Percentiles rank a stretch among this genome's conserved stretches.
These are phyloP conservation scores for Trichechus manatus DNA, from an alignment of 2,113 vertebrate species.

Conservation along the genomic window DNA sequence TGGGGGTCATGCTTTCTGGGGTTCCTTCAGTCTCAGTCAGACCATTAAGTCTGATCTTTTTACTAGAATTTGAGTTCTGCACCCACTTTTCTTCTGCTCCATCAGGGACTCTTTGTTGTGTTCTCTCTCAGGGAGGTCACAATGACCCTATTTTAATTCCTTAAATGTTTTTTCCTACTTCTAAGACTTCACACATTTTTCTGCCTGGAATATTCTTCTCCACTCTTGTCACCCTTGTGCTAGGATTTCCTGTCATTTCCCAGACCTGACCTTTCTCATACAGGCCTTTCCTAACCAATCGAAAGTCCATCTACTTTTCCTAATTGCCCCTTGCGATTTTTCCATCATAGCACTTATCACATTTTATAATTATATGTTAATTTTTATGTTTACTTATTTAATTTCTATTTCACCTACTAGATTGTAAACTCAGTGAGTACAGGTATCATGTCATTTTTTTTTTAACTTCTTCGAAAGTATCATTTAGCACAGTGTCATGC, in stretches of 20 bases:
- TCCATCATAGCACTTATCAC: neutral
- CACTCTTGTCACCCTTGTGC: neutral
- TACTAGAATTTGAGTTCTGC: too few relatives aligned
- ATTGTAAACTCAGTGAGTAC: neutral
- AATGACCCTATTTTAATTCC: neutral
- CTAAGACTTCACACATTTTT: neutral
- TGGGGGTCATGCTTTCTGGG: too few relatives aligned
- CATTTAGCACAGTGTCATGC: neutral
- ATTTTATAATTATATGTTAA: neutral
- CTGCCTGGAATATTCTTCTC: neutral
- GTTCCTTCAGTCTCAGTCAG: too few relatives aligned
- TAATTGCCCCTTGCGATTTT: neutral
- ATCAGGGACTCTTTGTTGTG: too few relatives aligned
- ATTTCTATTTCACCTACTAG: neutral
- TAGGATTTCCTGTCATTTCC: neutral
- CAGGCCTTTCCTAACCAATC: neutral
- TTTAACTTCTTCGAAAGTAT: neutral
- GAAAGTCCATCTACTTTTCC: neutral
- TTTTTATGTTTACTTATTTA: neutral
- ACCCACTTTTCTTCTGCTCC: too few relatives aligned
- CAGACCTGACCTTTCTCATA: conserved; percentile 5
- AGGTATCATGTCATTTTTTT: neutral
- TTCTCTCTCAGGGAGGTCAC: too few relatives aligned
- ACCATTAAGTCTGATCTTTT: too few relatives aligned
- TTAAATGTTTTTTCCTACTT: neutral